Evolutionary conservation across 1,140 invertebrate species (phyloP), one percentile per base, ranked within the genome.

Genomic region (Hycleus cichorii): DNA sequence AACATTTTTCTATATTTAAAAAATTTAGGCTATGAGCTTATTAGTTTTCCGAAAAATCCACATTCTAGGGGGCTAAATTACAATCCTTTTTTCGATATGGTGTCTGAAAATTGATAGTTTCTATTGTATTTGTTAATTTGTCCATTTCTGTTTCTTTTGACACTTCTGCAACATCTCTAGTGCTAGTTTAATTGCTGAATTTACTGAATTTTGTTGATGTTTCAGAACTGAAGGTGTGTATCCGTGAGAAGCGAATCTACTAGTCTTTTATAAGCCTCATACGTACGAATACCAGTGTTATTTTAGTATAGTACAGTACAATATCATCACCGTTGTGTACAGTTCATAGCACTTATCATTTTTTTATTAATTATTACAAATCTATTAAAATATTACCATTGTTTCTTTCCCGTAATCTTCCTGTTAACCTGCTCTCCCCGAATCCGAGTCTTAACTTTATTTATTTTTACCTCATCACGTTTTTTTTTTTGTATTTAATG

Each of bases 191-290:
- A 52, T n/a, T 47, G 24, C 11, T 18, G 18, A 38, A 40, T 55
- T 45, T 47, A 39, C 44, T 40, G 9, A 39, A 46, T 58, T 63
- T 66, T 57, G 38, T 69, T 68, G 59, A 64, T 57, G 26, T 68
- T 68, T 60, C 59, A 69, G 68, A 69, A 71, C 65, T 71, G 68
- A 69, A 54, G 68, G 64, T 49, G 64, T 65, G 62, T 71, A 60
- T 66, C 64, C 62, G 62, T 61, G 52, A 63, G 57, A 53, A 62
- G 59, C 59, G 58, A 64, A 63, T 63, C 55, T 70, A 72, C 72
- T 73, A 73, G 71, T 73, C 71, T 64, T 66, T 48, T 55, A 63
- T 62, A 67, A 73, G 68, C 69, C 69, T 72, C 70, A 69, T 70
- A 69, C 60, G 32, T 18, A 49, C 8, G 60, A 64, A 66, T 69